Conservation (phyloP, 1,140 invertebrate genomes). For the Drosophila serrata region DNA sequence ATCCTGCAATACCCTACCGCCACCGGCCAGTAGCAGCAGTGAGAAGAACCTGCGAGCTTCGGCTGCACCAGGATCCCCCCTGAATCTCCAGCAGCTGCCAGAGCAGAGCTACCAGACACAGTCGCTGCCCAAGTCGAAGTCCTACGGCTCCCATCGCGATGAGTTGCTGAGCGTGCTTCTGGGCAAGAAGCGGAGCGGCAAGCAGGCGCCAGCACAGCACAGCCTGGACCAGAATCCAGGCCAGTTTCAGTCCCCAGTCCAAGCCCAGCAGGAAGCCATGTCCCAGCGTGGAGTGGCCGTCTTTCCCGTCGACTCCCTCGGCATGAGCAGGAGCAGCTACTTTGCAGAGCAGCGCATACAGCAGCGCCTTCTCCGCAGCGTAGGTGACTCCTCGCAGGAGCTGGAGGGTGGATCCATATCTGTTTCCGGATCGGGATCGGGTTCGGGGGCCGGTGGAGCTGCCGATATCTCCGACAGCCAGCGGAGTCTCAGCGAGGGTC, state of each 20-base stretch:
- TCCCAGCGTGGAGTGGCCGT: constrained; percentile 75
- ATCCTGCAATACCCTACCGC: constrained; percentile 68
- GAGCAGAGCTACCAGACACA: constrained; percentile 76
- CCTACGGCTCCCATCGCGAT: constrained; percentile 72
- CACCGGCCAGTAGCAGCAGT: constrained; percentile 68
- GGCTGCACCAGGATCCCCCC: constrained; percentile 68
- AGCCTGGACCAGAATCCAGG: constrained; percentile 8
- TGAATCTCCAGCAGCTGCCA: constrained; percentile 62
- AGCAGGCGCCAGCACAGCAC: constrained; percentile 43
- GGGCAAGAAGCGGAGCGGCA: constrained; percentile 65
- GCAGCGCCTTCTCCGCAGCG: constrained; percentile 68
- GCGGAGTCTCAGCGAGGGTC: constrained; percentile 80
- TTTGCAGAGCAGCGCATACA: constrained; percentile 53
- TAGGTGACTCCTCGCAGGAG: constrained; percentile 80
- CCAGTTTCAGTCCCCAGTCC: constrained; percentile 31
- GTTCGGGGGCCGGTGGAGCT: constrained; percentile 21
- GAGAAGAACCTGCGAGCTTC: constrained; percentile 78
- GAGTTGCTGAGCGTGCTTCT: constrained; percentile 70
- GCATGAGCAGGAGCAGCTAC: constrained; percentile 65
- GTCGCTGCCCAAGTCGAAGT: constrained; percentile 81
- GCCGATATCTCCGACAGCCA: constrained; percentile 82
- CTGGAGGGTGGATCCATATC: constrained; percentile 38
- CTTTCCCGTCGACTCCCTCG: constrained; percentile 64
- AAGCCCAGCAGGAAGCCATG: constrained; percentile 54
- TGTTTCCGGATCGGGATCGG: constrained; percentile 32